Percentiles rank a stretch among this genome's conserved stretches.
These are phyloP conservation scores for Mus spretus DNA, from an alignment of 2,797 vertebrate genomes.

Conservation along the genomic window DNA sequence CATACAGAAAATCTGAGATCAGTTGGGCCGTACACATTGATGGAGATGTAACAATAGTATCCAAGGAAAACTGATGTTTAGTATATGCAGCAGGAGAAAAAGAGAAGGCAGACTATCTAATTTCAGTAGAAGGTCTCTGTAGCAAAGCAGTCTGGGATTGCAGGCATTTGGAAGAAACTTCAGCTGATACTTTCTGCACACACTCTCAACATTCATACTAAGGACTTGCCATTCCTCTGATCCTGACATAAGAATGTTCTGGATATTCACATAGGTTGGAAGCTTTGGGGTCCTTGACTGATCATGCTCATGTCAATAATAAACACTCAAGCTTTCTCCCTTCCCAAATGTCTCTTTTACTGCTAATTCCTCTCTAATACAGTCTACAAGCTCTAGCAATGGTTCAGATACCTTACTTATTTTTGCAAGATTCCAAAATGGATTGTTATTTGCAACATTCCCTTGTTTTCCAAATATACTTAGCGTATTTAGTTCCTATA, in stretches of 20 bases:
- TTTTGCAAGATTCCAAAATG: background rate
- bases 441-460: background rate
- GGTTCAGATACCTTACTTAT: background rate
- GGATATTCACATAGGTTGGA: background rate
- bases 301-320: background rate
- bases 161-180: background rate
- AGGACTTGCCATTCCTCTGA: background rate
- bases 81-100: background rate
- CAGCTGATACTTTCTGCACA: background rate
- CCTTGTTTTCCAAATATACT: background rate
- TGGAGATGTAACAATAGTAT: background rate
- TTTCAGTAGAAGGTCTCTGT: background rate
- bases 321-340: background rate
- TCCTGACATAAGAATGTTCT: background rate
- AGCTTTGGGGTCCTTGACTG: background rate
- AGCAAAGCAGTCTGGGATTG: background rate
- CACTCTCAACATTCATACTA: background rate
- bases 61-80: background rate
- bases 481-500: background rate
- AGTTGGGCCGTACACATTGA: background rate
- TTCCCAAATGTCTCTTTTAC: background rate
- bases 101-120: background rate
- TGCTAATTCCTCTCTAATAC: background rate
- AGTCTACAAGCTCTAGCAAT: background rate
- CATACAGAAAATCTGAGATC: background rate